Base-by-base conservation (phyloP, 2,113 vertebrate species). In the Elachura formosa region DNA sequence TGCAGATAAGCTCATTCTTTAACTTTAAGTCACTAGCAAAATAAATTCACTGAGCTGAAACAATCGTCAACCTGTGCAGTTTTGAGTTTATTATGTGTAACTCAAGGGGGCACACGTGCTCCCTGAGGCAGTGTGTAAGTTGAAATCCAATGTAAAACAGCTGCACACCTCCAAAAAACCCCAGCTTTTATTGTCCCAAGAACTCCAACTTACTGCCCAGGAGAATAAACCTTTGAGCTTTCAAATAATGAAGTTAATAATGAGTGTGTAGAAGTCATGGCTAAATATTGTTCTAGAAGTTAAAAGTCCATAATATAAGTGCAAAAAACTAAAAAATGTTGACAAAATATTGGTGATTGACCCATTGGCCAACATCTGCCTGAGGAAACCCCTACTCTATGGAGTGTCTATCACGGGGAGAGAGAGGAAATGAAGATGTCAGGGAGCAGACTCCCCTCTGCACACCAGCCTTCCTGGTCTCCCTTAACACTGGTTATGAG, bases 11-110 rank as follows among this genome's bases (percentile, higher is more conserved):
- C 3, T 59, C 3, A 29, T 38, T 58, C 26, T 7, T 62, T 55
- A 81, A 40, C 6, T 59, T 67, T 56, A 81, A 67, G 52, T 18
- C 14, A 23, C 24, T 78, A 34, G 28, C 18, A 8, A 48, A 58
- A 89, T 21, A 38, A 66, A 51, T 52, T 92, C 26, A 25, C 38
- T 68, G 22, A 77, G 16, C 14, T 89, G 59, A 91, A 84, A 59
- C 25, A 14, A 21, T 28, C 1, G 1, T 29, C 17, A 62, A 1
- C 20, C 45, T 52, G 8, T 2, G 1, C 12, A 17, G 8, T 1
- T 52, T 68, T 82, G 40, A 13, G 17, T 55, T 64, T 22, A 40
- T 18, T 16, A 10, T 19, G 12, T 54, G 23, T 49, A 89, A 45
- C 38, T 84, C 34, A 34, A 68, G 73, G 17, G 46, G 9, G 10